Base-by-base conservation (phyloP, 2,888 invertebrate species). In the Heteromurus nitidus region DNA sequence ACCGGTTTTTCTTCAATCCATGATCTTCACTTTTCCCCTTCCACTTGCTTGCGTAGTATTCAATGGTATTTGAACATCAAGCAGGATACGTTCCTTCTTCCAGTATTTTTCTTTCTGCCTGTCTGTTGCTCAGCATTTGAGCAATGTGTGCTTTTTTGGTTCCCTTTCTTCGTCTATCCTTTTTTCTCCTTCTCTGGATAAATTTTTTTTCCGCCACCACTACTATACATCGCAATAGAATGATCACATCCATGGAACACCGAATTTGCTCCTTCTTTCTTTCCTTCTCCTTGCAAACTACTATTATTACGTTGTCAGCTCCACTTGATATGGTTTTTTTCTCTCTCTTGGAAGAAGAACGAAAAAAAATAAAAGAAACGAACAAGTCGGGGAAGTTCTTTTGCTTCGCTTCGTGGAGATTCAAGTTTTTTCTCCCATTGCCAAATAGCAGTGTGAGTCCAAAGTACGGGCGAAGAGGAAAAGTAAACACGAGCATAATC, bases 231-330 rank as follows among this genome's bases (percentile, higher is more conserved):
- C n/a, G 64, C 26, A 47, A 31, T 47, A 30, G 44, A 50, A 62
- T 73, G 65, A 74, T 72, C 44, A 72, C 55, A 70, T 30, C 28
- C 31, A 58, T 22, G 28, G 13, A 72, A 72, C 2, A 65, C 24
- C 22, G 64, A 74, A 74, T 74, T 74, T 64, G 30, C n/a, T n/a
- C 31, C 30, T 44, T 62, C 47, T 47, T 42, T 42, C 72, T 58
- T 72, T 31, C 9, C 36, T 13, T 36, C 31, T 55, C 36, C 31
- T 16, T 22, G 16, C 13, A 28, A 28, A 30, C 31, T 24, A 36
- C 74, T 13, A 74, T 74, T 74, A 74, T 74, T 74, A 74, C 74
- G 44, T 74, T 74, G 64, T 74, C 73, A 73, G 73, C n/a, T 64
- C 65, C 28, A 31, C 55, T n/a, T 18, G 26, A 22, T 72, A 31